Conservation (phyloP, 2,888 invertebrate species). For the Cryptocheilus praepositus region DNA sequence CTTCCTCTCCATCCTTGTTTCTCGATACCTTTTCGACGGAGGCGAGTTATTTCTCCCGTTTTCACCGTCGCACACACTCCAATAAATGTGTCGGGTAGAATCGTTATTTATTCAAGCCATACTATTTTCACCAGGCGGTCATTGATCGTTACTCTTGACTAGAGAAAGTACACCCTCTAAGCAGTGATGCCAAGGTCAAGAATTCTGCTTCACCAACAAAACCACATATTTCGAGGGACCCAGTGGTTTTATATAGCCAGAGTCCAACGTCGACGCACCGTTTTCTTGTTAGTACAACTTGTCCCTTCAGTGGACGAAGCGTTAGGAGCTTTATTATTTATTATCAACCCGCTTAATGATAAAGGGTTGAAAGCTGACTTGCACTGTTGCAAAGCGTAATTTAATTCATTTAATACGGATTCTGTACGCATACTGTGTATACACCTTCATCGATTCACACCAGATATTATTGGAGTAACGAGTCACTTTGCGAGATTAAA, state of each 20-base stretch:
- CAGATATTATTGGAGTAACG: no score
- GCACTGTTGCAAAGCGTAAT: no score
- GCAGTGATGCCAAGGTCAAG: constrained; percentile 43
- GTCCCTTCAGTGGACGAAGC: no score
- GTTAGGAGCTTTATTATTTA: no score
- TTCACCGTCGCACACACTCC: constrained; percentile 21
- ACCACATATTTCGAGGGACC: neutral
- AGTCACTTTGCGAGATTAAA: constrained; percentile 53
- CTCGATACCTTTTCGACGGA: neutral
- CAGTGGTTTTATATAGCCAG: no score
- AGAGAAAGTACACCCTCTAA: constrained; percentile 25
- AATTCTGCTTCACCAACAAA: constrained; percentile 12
- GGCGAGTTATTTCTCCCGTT: constrained; percentile 9
- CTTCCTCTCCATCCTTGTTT: neutral
- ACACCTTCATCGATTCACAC: no score
- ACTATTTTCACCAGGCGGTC: constrained; percentile 39
- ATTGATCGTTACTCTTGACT: constrained; percentile 28
- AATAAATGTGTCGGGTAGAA: constrained; percentile 38
- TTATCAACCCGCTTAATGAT: no score
- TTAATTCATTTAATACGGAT: no score
- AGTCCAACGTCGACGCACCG: no score
- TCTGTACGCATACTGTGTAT: no score
- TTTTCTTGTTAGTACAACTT: no score
- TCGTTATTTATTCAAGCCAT: constrained; percentile 49
- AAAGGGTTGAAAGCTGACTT: no score